Evolutionary conservation across 2,113 vertebrate genomes (phyloP), one percentile per base, ranked within the genome.

Genomic region (Pithys albifrons): DNA sequence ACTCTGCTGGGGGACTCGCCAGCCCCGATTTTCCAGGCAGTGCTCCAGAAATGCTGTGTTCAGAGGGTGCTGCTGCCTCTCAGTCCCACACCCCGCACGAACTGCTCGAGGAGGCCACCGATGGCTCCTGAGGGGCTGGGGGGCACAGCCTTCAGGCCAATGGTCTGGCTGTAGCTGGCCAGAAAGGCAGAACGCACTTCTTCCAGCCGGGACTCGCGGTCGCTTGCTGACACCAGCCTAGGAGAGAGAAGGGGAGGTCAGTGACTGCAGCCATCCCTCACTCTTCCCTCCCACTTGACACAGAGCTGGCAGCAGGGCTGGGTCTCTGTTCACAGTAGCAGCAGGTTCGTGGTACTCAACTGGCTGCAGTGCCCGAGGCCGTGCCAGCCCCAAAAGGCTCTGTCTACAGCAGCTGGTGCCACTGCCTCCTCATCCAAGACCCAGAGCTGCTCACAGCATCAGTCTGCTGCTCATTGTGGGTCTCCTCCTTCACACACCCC

Each of bases 71-170:
- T 94, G 91, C 99, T 99, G 95, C 98, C 97, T 87, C 99, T 98
- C 67, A 99, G 98, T 82, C 99, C 99, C 2, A 99, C 99, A 0
- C 99, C 99, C 3, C 99, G 98, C 57, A 98, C 99, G 4, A 99
- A 99, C 97, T 99, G 99, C 97, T 99, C 99, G 61, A 99, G 98
- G 83, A 99, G 98, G 64, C 99, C 99, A 1, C 99, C 98, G 46
- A 99, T 99, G 81, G 99, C 99, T 23, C 98, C 99, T 0, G 99
- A 99, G 16, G 99, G 98, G 93, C 99, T 99, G 71, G 98, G 97
- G 3, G 98, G 97, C 7, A 98, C 97, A 1, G 99, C 98, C 93
- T 98, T 99, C 59, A 99, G 98, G 61, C 99, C 99, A 13, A 99
- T 99, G 1, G 99, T 99, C 96, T 98, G 98, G 97, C 99, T 99